These are phyloP conservation scores for Macrotus californicus DNA, from an alignment of 2,113 vertebrate genomes.

Conservation along the genomic window DNA sequence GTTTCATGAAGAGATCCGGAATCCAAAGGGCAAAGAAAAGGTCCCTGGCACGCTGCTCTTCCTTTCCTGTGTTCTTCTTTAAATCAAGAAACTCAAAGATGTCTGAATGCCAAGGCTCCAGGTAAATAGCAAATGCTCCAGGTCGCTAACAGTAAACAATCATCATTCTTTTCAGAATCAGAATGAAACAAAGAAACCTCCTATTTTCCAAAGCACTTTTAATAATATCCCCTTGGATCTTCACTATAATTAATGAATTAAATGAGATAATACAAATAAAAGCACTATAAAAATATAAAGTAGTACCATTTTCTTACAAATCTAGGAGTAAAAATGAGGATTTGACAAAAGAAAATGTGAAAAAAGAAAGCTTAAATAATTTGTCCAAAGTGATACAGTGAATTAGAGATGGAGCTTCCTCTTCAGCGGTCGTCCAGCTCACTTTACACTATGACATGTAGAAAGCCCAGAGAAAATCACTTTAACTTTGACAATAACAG, in stretches of 20 bases:
- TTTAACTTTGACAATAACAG: neutral
- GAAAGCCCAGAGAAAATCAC: neutral
- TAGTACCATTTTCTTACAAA: conserved; percentile 27
- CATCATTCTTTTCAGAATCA: neutral
- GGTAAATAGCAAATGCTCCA: conserved; percentile 96
- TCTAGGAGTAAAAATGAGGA: neutral
- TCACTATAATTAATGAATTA: conserved; percentile 6
- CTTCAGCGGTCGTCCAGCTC: neutral
- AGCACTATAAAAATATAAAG: conserved; percentile 19
- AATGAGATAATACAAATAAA: conserved; percentile 33
- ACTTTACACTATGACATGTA: neutral
- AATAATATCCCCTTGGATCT: conserved; percentile 25
- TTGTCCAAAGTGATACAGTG: neutral
- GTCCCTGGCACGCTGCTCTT: conserved; percentile 95
- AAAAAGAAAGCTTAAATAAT: neutral
- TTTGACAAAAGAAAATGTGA: conserved; percentile 2
- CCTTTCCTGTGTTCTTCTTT: conserved; percentile 98
- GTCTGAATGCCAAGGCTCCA: conserved; percentile 96
- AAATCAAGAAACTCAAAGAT: conserved; percentile 96
- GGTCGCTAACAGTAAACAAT: conserved; percentile 84
- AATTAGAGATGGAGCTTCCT: neutral
- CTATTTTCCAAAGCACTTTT: conserved; percentile 25
- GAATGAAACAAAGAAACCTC: conserved; percentile 44
- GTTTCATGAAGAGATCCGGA: conserved; percentile 97
- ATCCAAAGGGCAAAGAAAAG: conserved; percentile 98